phyloP scores from a whole-genome alignment of 2,797 vertebrate genomes.

The Vipera latastei region DNA sequence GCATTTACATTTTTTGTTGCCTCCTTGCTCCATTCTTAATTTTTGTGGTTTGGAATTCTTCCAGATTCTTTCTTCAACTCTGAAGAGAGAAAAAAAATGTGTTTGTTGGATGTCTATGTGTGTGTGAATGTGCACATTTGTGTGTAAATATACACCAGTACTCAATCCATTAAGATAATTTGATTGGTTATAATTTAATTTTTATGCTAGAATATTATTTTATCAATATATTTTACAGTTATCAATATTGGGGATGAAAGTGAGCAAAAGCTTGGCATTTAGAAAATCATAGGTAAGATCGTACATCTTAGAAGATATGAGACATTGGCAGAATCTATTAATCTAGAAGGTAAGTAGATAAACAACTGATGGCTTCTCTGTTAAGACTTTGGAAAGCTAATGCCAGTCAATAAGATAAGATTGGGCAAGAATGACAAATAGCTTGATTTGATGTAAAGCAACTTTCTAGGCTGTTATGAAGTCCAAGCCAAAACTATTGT shows the following conservation, averaged over 20 bases:
- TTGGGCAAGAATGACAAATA: neutral
- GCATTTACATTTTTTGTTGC: slow-evolving; percentile 63
- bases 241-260: neutral
- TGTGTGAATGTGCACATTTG: slow-evolving; percentile 80
- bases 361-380: neutral
- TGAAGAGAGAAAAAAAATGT: slow-evolving; percentile 71
- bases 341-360: neutral
- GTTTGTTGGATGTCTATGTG: slow-evolving; percentile 73
- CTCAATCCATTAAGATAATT: slow-evolving; percentile 74
- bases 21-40: slow-evolving; percentile 67
- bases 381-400: neutral
- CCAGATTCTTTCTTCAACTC: slow-evolving; percentile 82
- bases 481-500: neutral
- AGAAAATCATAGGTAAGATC: neutral
- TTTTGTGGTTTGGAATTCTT: slow-evolving; percentile 87
- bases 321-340: neutral
- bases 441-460: neutral
- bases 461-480: neutral
- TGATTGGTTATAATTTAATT: slow-evolving; percentile 48
- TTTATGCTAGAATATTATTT: slow-evolving; percentile 23
- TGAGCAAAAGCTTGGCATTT: neutral
- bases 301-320: neutral
- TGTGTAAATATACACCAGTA: slow-evolving; percentile 84
- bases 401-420: neutral
- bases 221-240: neutral